These are phyloP conservation scores for Melanotus villosus DNA, from an alignment of 2,888 invertebrate species.

Conservation along the genomic window DNA sequence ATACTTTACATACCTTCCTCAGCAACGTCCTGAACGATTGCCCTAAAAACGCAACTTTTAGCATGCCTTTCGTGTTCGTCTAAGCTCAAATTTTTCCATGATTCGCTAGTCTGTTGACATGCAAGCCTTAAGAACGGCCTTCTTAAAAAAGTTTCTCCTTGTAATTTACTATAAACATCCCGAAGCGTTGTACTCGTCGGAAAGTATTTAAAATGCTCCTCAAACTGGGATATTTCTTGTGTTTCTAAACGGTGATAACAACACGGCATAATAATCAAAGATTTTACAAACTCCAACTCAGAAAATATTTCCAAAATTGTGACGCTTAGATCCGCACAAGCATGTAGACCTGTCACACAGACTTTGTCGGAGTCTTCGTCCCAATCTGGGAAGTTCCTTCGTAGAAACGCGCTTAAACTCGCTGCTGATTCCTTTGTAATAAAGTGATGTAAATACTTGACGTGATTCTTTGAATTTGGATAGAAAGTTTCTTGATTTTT, in stretches of 20 bases:
- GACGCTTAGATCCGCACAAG: conserved; percentile 84
- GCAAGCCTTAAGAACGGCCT: conserved; percentile 81
- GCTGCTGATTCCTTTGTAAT: conserved; percentile 70
- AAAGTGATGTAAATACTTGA: conserved; percentile 74
- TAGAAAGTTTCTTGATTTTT: conserved; percentile 73
- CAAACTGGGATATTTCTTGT: conserved; percentile 41
- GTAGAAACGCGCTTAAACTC: conserved; percentile 62
- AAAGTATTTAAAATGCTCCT: conserved; percentile 74
- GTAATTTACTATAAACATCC: conserved; percentile 61
- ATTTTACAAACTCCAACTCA: conserved; percentile 71
- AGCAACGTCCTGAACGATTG: conserved; percentile 75
- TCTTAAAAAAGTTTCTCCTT: conserved; percentile 69
- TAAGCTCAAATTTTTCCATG: conserved; percentile 70
- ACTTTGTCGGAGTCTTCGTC: conserved; percentile 53
- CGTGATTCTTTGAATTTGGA: conserved; percentile 69
- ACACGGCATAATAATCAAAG: conserved; percentile 81
- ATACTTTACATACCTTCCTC: conserved; percentile 69
- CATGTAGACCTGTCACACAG: conserved; percentile 79
- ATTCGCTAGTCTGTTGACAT: conserved; percentile 76
- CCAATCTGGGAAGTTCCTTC: conserved; percentile 50
- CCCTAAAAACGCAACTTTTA: conserved; percentile 74
- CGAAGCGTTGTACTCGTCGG: conserved; percentile 74
- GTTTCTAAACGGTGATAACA: conserved; percentile 82
- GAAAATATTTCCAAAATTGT: conserved; percentile 78
- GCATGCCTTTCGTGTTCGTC: conserved; percentile 70